Evolutionary conservation across 92 coral and sea anemone species (phyloP), one percentile per base, ranked within the genome.

Genomic region (Scolanthus callimorphus): DNA sequence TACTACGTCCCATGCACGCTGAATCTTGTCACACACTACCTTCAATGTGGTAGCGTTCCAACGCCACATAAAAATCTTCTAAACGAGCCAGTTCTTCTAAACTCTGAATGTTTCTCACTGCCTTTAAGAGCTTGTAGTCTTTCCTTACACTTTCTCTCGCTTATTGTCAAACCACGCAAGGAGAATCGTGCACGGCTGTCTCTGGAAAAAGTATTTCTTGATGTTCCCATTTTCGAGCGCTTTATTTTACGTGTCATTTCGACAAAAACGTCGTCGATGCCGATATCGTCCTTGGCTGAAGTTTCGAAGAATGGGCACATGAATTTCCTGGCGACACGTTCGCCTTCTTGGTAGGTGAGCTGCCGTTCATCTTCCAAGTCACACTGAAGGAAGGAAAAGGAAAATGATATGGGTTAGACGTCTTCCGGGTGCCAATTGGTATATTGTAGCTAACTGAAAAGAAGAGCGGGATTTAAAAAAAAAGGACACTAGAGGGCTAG

Each of bases 201-300:
- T 20, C 90, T 55, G 11, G 65, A 58, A 37, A 87, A 87, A 21
- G 58, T 48, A 34, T 78, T 83, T 20, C 90, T 61, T 15, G 76
- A 48, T 17, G 77, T 54, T n/a, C 63, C 57, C 45, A 60, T 78
- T 51, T 53, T 79, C 11, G 83, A 71, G 31, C 73, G 82, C 55
- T 78, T 79, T 10, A 87, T 65, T 27, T 67, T 57, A 27, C 81
- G 60, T 3, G 85, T 83, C 59, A 87, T 76, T 26, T 51, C 80
- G 46, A 50, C 56, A 39, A 87, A 87, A 63, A 83, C 73, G 60
- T 87, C 96, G 13, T 58, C 90, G 1, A 87, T 86, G 2, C 83
- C 86, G 1, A 83, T 74, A 83, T 87, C 96, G 48, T 83, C 76
- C 55, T 87, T 87, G 13, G 96, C 96, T 11, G 96, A 87, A 0